Conservation (phyloP, 2,888 invertebrate genomes). For the Ceramica pisi region DNA sequence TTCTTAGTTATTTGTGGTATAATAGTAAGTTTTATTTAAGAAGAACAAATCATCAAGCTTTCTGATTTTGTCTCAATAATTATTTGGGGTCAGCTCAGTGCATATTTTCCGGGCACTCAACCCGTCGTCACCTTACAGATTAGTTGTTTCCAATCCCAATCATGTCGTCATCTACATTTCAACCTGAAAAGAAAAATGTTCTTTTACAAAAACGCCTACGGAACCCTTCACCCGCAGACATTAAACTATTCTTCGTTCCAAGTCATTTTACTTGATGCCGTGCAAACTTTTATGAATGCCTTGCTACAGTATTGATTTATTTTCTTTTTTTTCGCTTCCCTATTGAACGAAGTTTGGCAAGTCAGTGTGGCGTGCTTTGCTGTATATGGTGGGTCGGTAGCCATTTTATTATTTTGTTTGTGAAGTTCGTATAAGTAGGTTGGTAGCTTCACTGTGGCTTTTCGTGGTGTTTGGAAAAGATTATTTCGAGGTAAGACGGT, state of each 20-base stretch:
- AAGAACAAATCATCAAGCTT: neutral
- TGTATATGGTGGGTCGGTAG: slow-evolving; percentile 71
- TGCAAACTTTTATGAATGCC: slow-evolving; percentile 82
- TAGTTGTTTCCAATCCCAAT: neutral
- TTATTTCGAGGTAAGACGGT: slow-evolving; percentile 30
- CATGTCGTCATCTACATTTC: neutral
- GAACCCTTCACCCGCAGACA: slow-evolving; percentile 66
- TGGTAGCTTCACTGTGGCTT: slow-evolving; percentile 20
- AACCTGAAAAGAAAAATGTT: neutral
- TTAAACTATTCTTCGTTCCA: slow-evolving; percentile 56
- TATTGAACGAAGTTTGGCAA: slow-evolving; percentile 69
- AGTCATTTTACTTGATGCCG: slow-evolving; percentile 76
- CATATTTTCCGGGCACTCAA: neutral
- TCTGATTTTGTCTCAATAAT: too few species aligned
- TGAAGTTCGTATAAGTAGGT: slow-evolving; percentile 40
- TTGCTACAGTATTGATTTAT: slow-evolving; percentile 76
- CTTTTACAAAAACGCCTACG: slow-evolving; percentile 49
- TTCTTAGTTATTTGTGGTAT: too few species aligned
- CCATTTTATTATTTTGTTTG: slow-evolving; percentile 51
- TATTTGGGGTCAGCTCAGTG: neutral
- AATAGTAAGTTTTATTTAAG: neutral
- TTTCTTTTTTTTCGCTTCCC: slow-evolving; percentile 73
- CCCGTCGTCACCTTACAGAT: neutral
- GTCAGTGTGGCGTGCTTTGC: slow-evolving; percentile 75
- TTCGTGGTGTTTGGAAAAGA: neutral